Conservation (phyloP, 2,888 invertebrate species). For the Doris montereyensis region DNA sequence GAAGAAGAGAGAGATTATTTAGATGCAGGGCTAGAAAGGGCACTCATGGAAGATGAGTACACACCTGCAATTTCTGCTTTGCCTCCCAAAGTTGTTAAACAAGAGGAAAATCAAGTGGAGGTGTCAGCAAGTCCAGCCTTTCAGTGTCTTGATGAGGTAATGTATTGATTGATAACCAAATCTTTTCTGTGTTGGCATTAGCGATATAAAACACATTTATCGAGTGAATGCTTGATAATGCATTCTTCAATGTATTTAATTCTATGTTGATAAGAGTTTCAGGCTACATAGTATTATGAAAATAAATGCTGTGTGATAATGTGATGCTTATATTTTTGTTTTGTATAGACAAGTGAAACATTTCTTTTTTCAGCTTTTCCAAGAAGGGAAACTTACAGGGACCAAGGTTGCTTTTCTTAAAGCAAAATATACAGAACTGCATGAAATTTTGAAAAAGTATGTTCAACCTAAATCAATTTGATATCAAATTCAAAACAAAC, state of each 20-base stretch:
- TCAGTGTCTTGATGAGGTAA: constrained; percentile 72
- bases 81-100: constrained; percentile 68
- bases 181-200: too few relatives aligned
- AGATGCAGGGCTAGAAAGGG: background rate
- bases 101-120: constrained; percentile 71
- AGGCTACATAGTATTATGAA: too few relatives aligned
- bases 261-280: too few relatives aligned
- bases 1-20: constrained; percentile 40
- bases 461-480: too few relatives aligned
- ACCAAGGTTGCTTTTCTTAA: constrained; percentile 71
- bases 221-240: too few relatives aligned
- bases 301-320: too few relatives aligned
- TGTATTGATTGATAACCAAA: constrained; percentile 29
- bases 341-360: too few relatives aligned
- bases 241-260: too few relatives aligned
- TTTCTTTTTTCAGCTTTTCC: constrained; percentile 68
- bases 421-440: constrained; percentile 72
- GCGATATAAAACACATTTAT: too few relatives aligned
- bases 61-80: constrained; percentile 67
- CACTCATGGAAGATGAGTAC: constrained; percentile 49
- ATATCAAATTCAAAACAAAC: too few relatives aligned
- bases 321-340: too few relatives aligned
- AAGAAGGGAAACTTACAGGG: constrained; percentile 71
- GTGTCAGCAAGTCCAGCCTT: constrained; percentile 73
- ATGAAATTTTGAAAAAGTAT: constrained; percentile 70